Evolutionary conservation across 2,888 invertebrate genomes (phyloP), one percentile per base, ranked within the genome.

Genomic region (Monopis laevigella): DNA sequence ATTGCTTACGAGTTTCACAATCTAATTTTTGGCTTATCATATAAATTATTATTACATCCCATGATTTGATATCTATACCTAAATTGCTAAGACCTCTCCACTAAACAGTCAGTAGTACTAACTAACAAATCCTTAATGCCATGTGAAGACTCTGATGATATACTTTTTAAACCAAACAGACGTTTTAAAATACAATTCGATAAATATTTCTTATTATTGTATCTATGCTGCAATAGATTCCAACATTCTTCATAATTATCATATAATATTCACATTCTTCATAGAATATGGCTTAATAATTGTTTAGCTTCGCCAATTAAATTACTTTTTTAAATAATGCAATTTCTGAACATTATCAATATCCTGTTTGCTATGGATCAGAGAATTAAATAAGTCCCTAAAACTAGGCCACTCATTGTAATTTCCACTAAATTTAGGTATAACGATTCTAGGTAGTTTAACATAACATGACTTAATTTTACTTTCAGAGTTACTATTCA

Each of bases 301-400:
- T 45, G 44, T 18, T 45, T 42, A 13, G 44, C 44, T 42, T 45
- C 44, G 13, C 40, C 44, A 18, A 13, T 30, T 2, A 45, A 16
- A 27, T 41, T 39, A 2, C 32, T n/a, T 41, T 35, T 44, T 44
- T 28, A 44, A 21, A 38, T 44, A 41, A 26, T 44, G 44, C 28
- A 41, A 34, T 14, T 34, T 29, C 26, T 44, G 44, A 13, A 44
- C 41, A 18, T 39, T 29, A 12, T 44, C 41, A n/a, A 43, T 18
- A 2, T 16, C 10, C 8, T n/a, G 7, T 12, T 43, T 39, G 2
- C 39, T 34, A 24, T 39, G 43, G 1, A 41, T 17, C 4, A 41
- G 26, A 16, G 41, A 41, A 11, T n/a, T 26, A 27, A 41, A 41
- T 32, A 44, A 30, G 21, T 44, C 44, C 17, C 39, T 40, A 18